Evolutionary conservation across 2,797 vertebrate genomes (phyloP).

Genomic region (Bovichtus diacanthus): DNA sequence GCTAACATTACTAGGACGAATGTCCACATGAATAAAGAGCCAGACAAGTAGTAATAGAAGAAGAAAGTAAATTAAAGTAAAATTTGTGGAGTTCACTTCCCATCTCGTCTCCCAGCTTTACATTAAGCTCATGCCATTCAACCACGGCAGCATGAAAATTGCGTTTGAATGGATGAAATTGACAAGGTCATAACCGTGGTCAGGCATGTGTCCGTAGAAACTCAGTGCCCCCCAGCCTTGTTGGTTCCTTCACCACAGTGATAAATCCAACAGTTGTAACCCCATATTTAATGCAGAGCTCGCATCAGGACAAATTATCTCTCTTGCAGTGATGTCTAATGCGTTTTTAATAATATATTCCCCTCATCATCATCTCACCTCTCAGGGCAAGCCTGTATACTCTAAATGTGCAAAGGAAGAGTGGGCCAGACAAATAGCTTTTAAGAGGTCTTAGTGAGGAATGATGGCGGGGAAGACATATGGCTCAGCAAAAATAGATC

Average conservation of each 20-base stretch:
- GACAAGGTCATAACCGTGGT: constrained; percentile 19
- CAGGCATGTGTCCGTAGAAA: constrained; percentile 32
- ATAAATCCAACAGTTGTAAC: constrained; percentile 32
- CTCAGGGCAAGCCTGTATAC: constrained; percentile 42
- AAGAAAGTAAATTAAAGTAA: constrained; percentile 28
- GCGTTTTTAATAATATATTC: constrained; percentile 81
- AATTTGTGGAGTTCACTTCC: constrained; percentile 37
- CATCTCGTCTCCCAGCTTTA: constrained; percentile 9
- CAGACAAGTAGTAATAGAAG: constrained; percentile 36
- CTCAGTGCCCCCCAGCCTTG: neutral
- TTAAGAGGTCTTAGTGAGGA: constrained; percentile 64
- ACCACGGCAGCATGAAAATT: constrained; percentile 32
- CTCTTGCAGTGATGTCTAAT: constrained; percentile 66
- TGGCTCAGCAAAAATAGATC: constrained; percentile 72
- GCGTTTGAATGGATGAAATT: constrained; percentile 30
- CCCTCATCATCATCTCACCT: constrained; percentile 78
- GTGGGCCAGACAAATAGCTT: constrained; percentile 67
- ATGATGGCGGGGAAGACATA: constrained; percentile 51
- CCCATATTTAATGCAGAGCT: constrained; percentile 40
- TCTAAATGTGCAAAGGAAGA: constrained; percentile 49
- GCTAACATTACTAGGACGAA: constrained; percentile 32
- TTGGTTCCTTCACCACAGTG: neutral
- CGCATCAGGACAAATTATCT: constrained; percentile 45
- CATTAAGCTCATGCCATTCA: constrained; percentile 26
- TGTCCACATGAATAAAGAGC: constrained; percentile 45